phyloP scores from a whole-genome alignment of 53 echinoderm and acorn worm genomes.

The Zoroaster sp. region DNA sequence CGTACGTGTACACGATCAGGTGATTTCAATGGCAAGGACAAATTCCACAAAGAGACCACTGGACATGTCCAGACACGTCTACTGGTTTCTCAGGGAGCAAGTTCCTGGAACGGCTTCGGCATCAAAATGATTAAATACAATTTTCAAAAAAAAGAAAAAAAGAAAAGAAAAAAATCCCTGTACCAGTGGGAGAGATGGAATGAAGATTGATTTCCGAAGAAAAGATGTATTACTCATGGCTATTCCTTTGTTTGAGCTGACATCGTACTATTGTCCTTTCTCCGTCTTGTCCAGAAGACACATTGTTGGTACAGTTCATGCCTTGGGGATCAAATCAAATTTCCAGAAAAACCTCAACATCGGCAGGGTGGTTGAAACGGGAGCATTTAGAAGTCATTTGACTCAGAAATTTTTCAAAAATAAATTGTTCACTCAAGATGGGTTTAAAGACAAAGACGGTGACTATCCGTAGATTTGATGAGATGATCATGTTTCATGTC shows the following conservation, averaged over 20 bases:
- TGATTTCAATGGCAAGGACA: conserved; percentile 30
- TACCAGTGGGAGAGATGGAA: neutral
- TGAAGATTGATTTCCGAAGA: neutral
- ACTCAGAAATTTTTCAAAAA: neutral
- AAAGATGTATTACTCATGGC: neutral
- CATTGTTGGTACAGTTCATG: neutral
- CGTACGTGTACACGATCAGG: conserved; percentile 25
- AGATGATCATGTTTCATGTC: too few species aligned
- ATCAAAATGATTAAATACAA: neutral
- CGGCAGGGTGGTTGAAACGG: neutral
- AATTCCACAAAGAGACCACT: neutral
- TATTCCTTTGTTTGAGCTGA: neutral
- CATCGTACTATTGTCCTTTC: neutral
- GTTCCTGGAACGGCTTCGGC: neutral
- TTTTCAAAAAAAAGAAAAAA: neutral
- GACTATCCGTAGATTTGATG: too few species aligned
- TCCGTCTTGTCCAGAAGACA: neutral
- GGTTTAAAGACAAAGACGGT: too few species aligned
- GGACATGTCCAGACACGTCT: conserved; percentile 39
- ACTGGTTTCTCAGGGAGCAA: neutral
- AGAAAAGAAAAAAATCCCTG: neutral
- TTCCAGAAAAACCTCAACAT: neutral
- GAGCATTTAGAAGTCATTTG: neutral
- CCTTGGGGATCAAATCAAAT: neutral
- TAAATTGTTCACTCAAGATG: too few species aligned